A percentile compares a stretch with the other conserved stretches of the same genome.
These are phyloP conservation scores for Microplitis mediator DNA, from an alignment of 1,140 invertebrate genomes.

Conservation along the genomic window DNA sequence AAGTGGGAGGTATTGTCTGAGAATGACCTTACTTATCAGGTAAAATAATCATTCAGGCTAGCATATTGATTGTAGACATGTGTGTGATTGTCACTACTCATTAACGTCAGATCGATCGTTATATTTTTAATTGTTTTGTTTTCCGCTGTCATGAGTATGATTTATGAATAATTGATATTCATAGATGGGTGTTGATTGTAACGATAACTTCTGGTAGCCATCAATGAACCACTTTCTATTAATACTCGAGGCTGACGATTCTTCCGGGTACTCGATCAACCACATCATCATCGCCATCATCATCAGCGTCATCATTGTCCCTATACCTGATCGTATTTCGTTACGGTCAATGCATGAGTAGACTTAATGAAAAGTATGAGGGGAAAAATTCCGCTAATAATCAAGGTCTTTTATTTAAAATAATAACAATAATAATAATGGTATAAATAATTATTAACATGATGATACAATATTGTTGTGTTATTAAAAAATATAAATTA, in stretches of 20 bases:
- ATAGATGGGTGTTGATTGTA: not conserved
- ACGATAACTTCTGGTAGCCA: not conserved
- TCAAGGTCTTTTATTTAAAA: not conserved
- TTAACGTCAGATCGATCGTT: no score
- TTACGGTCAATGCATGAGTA: constrained; percentile 7
- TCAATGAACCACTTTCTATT: constrained; percentile 15
- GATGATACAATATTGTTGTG: not conserved
- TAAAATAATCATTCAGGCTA: not conserved
- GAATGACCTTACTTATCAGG: no score
- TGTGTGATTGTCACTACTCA: not conserved
- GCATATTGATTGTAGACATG: not conserved
- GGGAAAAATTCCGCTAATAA: no score
- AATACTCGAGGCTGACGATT: constrained; percentile 13
- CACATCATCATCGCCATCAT: not conserved
- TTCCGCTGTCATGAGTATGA: not conserved
- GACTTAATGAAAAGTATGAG: constrained; percentile 17
- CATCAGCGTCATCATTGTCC: not conserved
- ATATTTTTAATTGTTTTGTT: not conserved
- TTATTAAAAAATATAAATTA: not conserved
- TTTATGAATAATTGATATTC: not conserved
- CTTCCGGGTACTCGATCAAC: constrained; percentile 22
- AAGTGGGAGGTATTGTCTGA: no score
- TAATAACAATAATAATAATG: not conserved
- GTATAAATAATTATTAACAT: not conserved
- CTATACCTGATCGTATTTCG: constrained; percentile 10